Percentiles rank a stretch among this genome's conserved stretches.
These are phyloP conservation scores for Rotaria magnacalcarata DNA, from an alignment of 2,888 invertebrate species.

Conservation along the genomic window DNA sequence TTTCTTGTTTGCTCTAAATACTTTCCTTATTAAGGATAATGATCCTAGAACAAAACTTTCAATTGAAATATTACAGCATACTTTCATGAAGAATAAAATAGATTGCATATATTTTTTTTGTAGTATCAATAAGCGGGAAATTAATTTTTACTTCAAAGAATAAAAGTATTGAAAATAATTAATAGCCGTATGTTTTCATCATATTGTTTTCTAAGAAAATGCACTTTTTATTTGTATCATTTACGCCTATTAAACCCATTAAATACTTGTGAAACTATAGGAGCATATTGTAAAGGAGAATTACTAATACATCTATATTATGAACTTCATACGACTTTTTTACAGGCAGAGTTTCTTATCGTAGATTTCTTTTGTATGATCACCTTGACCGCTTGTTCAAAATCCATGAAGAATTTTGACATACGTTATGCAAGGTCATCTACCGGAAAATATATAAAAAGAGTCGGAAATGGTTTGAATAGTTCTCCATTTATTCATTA, in stretches of 20 bases:
- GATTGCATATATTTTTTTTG: not conserved
- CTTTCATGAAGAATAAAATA: not conserved
- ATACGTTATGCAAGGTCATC: not conserved
- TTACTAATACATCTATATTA: too few relatives aligned
- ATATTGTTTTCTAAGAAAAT: not conserved
- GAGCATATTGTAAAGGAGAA: not conserved
- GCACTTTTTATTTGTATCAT: not conserved
- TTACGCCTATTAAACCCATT: not conserved
- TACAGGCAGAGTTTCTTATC: not conserved
- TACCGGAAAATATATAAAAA: not conserved
- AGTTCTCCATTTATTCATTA: constrained; percentile 3
- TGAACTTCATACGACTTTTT: not conserved
- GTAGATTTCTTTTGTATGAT: not conserved
- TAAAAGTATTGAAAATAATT: not conserved
- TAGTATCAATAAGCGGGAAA: not conserved
- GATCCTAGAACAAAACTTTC: not conserved
- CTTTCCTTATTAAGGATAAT: not conserved
- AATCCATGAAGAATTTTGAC: not conserved
- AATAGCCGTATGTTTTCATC: not conserved
- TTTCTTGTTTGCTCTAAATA: not conserved
- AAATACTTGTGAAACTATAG: not conserved
- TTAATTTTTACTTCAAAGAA: not conserved
- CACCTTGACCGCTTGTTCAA: not conserved
- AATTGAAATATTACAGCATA: not conserved
- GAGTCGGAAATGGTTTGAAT: not conserved